Base-by-base conservation (phyloP, 1,140 invertebrate genomes). In the Heterodera carotae region DNA sequence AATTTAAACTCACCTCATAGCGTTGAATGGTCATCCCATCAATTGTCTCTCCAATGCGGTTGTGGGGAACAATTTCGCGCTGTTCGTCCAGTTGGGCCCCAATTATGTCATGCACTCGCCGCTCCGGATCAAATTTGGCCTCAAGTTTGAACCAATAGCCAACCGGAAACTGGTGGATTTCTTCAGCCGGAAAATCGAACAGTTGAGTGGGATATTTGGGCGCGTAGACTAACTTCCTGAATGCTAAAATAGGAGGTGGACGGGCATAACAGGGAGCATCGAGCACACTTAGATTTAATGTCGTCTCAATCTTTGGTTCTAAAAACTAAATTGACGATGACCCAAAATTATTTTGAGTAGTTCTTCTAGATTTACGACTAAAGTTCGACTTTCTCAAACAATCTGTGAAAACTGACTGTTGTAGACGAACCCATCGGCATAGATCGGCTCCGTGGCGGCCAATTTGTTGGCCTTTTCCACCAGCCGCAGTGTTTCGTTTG, bases 61-160 rank as follows among this genome's bases (percentile, higher is more conserved):
- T 71, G 59, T 71, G 48, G n/a, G 69, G 69, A 18, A 71, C 69
- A 29, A 71, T 71, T 6, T 59, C 59, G 27, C 59, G 48, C n/a
- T 71, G 48, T 56, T 56, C 48, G 33, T 56, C 33, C 31, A 71
- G 59, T 71, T 43, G 27, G 29, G 27, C 69, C 2, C 69, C 69
- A 43, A 71, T 39, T 18, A 74, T 74, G 27, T 62, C 25, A 34
- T 74, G 64, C 4, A n/a, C 34, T 15, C 59, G 31, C 18, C 29
- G 33, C 59, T 62, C 56, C 59, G 53, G 33, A 62, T 66, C 33
- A 34, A 56, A 74, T 29, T 62, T 18, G 36, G 72, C 72, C 25
- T 74, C 72, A 34, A 74, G 31, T 66, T 56, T 34, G 25, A 64
- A 56, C 72, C 72, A 74, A 64, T 62, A 64, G 15, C 72, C 72